A percentile compares a stretch with the other conserved stretches of the same genome.
Evolutionary conservation across 2,888 invertebrate species (phyloP).

Genomic region (Phasia obesa): DNA sequence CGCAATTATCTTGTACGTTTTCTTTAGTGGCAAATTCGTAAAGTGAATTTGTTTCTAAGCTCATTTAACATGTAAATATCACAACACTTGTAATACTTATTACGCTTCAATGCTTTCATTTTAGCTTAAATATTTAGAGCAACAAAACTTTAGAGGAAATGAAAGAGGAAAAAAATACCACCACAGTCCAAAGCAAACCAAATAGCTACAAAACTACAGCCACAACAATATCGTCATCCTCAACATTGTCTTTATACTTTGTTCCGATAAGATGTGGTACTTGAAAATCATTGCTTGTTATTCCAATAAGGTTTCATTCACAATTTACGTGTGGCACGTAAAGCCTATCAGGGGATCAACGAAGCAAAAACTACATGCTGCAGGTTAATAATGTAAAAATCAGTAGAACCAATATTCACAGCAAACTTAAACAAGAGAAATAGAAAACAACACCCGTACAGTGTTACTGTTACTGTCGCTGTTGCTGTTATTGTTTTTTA

Average conservation of each 20-base stretch:
- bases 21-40: background rate
- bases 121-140: conserved; percentile 6
- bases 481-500: background rate
- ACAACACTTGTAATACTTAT: conserved; percentile 52
- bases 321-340: conserved; percentile 63
- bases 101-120: conserved; percentile 53
- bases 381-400: conserved; percentile 36
- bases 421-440: background rate
- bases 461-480: too few relatives aligned
- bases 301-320: conserved; percentile 55
- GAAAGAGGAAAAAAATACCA: background rate
- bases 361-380: conserved; percentile 53
- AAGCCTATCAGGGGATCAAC: conserved; percentile 66
- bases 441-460: too few relatives aligned
- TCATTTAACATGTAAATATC: conserved; percentile 61
- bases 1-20: conserved; percentile 19
- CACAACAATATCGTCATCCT: background rate
- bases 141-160: background rate
- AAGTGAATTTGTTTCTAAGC: conserved; percentile 18
- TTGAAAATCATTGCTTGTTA: conserved; percentile 60
- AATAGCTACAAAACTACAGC: background rate
- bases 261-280: conserved; percentile 32
- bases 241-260: background rate
- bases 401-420: conserved; percentile 23
- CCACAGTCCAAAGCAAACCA: background rate